Evolutionary conservation across 2,797 vertebrate genomes (phyloP).

Genomic region (Sciurus carolinensis): DNA sequence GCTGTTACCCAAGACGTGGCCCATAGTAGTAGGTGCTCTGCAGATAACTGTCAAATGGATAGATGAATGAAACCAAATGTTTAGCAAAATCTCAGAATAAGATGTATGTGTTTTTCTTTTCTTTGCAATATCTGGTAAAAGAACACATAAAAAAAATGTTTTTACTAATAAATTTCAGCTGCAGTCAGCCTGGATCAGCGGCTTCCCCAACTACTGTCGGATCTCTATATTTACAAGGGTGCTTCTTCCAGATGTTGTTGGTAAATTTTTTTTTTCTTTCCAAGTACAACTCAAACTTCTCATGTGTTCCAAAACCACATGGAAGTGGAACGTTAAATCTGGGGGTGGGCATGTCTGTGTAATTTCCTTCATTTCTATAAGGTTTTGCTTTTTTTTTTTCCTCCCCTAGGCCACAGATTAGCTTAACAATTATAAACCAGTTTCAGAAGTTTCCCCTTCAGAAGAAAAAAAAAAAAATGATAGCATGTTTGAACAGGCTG

Average conservation of each 20-base stretch:
- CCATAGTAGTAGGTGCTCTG: too few relatives aligned
- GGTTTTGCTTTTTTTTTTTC: constrained; percentile 71
- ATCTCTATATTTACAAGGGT: constrained; percentile 73
- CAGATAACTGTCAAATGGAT: not conserved
- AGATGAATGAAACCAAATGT: not conserved
- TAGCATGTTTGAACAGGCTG: constrained; percentile 78
- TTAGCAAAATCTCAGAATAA: not conserved
- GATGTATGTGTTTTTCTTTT: not conserved
- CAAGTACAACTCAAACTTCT: constrained; percentile 82
- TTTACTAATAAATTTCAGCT: constrained; percentile 73
- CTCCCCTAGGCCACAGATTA: constrained; percentile 85
- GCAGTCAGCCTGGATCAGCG: constrained; percentile 69
- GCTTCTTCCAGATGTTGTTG: constrained; percentile 85
- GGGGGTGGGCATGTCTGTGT: constrained; percentile 89
- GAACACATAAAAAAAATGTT: constrained; percentile 29
- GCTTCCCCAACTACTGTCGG: constrained; percentile 65
- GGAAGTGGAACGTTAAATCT: constrained; percentile 87
- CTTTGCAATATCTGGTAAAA: constrained; percentile 42
- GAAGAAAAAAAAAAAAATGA: constrained; percentile 20
- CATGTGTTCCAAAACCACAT: constrained; percentile 87
- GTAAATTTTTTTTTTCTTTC: constrained; percentile 77
- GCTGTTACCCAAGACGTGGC: not conserved
- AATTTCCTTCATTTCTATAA: constrained; percentile 88
- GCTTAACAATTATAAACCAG: constrained; percentile 86
- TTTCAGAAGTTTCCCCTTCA: constrained; percentile 81